phyloP scores from a whole-genome alignment of 1,140 invertebrate genomes.

The Parasteatoda tepidariorum region DNA sequence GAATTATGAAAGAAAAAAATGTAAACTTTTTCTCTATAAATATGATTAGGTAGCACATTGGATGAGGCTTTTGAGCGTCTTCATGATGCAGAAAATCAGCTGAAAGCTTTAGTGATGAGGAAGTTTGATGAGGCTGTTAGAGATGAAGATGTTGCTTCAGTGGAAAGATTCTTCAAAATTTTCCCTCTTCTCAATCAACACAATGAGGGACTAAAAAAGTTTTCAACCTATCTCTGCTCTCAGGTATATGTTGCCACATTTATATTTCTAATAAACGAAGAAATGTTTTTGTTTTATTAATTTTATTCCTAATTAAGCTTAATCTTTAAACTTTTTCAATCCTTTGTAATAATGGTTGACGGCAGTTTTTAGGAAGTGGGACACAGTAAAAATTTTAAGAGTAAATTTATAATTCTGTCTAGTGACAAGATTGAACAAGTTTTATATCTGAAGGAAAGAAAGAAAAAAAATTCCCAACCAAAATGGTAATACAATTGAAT shows the following conservation, averaged over 20 bases:
- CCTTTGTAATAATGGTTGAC: too few species aligned
- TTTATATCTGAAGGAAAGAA: too few species aligned
- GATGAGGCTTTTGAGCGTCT: conserved; percentile 84
- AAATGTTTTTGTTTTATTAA: too few species aligned
- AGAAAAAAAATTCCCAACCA: too few species aligned
- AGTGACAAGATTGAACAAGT: too few species aligned
- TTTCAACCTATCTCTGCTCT: conserved; percentile 88
- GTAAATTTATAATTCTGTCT: too few species aligned
- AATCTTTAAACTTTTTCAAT: neutral
- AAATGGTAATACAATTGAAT: too few species aligned
- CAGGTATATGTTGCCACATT: conserved; percentile 29
- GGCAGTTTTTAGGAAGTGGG: too few species aligned
- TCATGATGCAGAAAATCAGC: conserved; percentile 83
- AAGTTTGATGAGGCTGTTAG: conserved; percentile 94
- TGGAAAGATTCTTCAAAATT: conserved; percentile 97
- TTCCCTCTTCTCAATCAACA: conserved; percentile 95
- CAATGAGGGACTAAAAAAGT: conserved; percentile 89
- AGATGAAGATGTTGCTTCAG: conserved; percentile 87
- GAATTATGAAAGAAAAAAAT: too few species aligned
- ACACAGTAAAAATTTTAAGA: too few species aligned
- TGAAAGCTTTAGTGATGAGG: conserved; percentile 79
- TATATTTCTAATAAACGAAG: neutral
- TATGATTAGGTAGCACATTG: conserved; percentile 78
- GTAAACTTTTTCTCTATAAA: too few species aligned
- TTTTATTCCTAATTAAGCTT: neutral